A percentile compares a stretch with the other conserved stretches of the same genome.
These are phyloP conservation scores for Stenichneumon culpator DNA, from an alignment of 2,888 invertebrate species.

Conservation along the genomic window DNA sequence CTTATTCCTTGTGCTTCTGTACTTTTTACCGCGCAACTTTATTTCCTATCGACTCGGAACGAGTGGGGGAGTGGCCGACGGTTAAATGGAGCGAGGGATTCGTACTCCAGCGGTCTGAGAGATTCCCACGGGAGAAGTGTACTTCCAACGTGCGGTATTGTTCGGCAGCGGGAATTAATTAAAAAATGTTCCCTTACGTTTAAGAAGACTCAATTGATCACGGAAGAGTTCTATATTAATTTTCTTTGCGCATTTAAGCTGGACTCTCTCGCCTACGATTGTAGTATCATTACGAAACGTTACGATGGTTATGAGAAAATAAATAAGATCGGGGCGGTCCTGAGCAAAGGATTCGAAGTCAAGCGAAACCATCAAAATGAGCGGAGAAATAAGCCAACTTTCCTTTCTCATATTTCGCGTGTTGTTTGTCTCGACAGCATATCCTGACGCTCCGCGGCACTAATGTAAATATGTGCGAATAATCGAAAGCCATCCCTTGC, in stretches of 20 bases:
- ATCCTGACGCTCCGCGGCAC: slow-evolving; percentile 42
- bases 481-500: slow-evolving; percentile 30
- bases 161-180: slow-evolving; percentile 48
- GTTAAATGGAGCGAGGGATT: slow-evolving; percentile 2
- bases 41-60: slow-evolving; percentile 34
- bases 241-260: neutral
- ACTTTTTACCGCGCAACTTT: slow-evolving; percentile 25
- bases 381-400: slow-evolving; percentile 23
- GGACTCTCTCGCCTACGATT: neutral
- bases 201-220: neutral
- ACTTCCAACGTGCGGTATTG: slow-evolving; percentile 14
- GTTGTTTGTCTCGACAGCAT: slow-evolving; percentile 34
- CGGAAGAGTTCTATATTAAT: neutral
- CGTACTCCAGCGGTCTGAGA: neutral
- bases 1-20: neutral
- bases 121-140: slow-evolving; percentile 23
- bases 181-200: slow-evolving; percentile 3
- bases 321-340: slow-evolving; percentile 1
- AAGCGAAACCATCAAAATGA: slow-evolving; percentile 35
- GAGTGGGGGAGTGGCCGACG: neutral
- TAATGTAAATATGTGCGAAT: slow-evolving; percentile 58
- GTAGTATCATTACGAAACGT: neutral
- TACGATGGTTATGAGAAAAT: neutral
- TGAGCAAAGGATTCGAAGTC: slow-evolving; percentile 27
- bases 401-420: slow-evolving; percentile 17